Evolutionary conservation across 2,888 invertebrate species (phyloP), one percentile per base, ranked within the genome.

Genomic region (Amphipyra tragopoginis): DNA sequence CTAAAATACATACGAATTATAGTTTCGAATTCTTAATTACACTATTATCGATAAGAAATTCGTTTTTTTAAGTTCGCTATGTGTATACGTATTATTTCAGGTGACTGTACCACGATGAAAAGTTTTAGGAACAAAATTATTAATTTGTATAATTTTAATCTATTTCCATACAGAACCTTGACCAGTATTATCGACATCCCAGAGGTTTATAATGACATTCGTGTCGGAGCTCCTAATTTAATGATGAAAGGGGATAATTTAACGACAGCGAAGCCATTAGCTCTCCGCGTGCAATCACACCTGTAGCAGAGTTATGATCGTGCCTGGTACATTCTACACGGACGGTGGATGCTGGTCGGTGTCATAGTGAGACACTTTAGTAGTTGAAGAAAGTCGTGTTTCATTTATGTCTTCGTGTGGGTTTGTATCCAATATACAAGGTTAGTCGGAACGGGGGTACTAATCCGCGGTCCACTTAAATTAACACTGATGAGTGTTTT

Each of bases 241-340:
- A 82, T 85, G 80, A 82, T 77, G 80, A 81, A 80, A 84, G 82
- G 70, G 84, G 76, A 80, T 84, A 87, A 86, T 85, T 88, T 85
- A 84, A 86, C 83, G 79, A 76, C 79, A 62, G 75, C 73, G 72
- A 21, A 21, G 81, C 66, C 77, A 78, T 83, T 80, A 82, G 73
- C 58, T 62, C 70, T 56, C 77, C 71, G 64, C 80, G 71, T 65
- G 77, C 77, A 71, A 77, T 81, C 82, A 83, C 88, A 86, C 85
- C 85, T 86, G 84, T 79, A 13, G 21, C 0, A n/a, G 81, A 72
- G 55, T 77, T 75, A 82, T 80, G 80, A 75, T 61, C 60, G 48
- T 72, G 67, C 58, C 55, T 64, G 53, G 52, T 21, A 21, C 21
- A 3, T 71, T 53, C 65, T 65, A 71, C 69, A 65, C 71, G 42